A percentile compares a stretch with the other conserved stretches of the same genome.
phyloP scores from a whole-genome alignment of 1,140 invertebrate species.

The Panagrolaimus sp. region DNA sequence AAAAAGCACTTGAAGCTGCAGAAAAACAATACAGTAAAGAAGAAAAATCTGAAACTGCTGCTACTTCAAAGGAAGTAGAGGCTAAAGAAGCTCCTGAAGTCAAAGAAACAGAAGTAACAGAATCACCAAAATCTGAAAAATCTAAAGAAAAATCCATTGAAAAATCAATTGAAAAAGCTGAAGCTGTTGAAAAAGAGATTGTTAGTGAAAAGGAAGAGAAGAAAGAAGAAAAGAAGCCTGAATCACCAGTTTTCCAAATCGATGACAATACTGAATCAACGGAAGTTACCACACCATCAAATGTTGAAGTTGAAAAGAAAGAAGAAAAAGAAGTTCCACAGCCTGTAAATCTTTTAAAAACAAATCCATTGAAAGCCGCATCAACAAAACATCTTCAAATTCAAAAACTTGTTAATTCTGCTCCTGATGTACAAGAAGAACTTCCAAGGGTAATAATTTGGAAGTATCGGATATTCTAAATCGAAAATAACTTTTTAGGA shows the following conservation, averaged over 20 bases:
- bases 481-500: conserved; percentile 12
- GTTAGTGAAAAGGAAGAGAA: conserved; percentile 11
- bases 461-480: neutral
- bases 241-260: neutral
- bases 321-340: conserved; percentile 23
- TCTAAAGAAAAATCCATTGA: neutral
- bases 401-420: conserved; percentile 10
- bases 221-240: neutral
- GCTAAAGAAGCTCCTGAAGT: conserved; percentile 4
- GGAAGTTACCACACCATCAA: neutral
- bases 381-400: neutral
- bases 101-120: neutral
- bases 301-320: neutral
- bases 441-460: conserved; percentile 3
- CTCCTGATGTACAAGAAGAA: conserved; percentile 13
- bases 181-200: conserved; percentile 18
- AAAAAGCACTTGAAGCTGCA: neutral
- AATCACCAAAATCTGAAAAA: neutral
- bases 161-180: conserved; percentile 5
- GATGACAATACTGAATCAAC: neutral
- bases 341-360: conserved; percentile 9
- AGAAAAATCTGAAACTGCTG: neutral
- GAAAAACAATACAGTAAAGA: neutral
- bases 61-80: neutral
- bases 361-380: conserved; percentile 19